Evolutionary conservation across 2,113 vertebrate species (phyloP).

Genomic region (Syngnathus floridae): DNA sequence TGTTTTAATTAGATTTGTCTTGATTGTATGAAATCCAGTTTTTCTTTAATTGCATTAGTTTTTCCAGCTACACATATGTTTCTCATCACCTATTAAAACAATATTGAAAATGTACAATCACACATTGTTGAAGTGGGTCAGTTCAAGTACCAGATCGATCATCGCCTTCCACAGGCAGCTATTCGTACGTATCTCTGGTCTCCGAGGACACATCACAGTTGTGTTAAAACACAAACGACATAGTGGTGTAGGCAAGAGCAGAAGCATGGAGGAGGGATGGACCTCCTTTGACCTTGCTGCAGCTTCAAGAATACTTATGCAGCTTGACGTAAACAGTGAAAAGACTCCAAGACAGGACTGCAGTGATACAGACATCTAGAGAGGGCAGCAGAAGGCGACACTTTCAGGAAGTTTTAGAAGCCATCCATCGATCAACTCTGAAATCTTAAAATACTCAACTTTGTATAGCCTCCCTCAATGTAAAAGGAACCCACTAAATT

Average conservation of each 20-base stretch:
- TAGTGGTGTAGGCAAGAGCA: slow-evolving; percentile 11
- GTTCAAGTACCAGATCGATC: neutral
- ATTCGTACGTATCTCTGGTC: neutral
- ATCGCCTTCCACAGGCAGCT: neutral
- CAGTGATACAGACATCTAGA: slow-evolving; percentile 39
- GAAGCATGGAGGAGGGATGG: slow-evolving; percentile 27
- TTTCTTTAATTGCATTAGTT: neutral
- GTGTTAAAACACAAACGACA: slow-evolving; percentile 14
- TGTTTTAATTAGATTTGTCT: slow-evolving; percentile 35
- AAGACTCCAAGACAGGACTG: slow-evolving; percentile 33
- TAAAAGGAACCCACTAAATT: neutral
- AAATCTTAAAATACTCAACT: slow-evolving; percentile 3
- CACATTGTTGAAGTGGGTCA: neutral
- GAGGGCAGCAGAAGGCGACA: slow-evolving; percentile 42
- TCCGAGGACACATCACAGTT: slow-evolving; percentile 18
- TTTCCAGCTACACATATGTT: neutral
- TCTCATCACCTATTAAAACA: slow-evolving; percentile 23
- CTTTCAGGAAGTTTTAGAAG: slow-evolving; percentile 37
- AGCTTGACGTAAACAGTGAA: slow-evolving; percentile 26
- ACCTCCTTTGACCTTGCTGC: slow-evolving; percentile 28
- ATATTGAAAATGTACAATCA: slow-evolving; percentile 1
- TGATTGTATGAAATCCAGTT: neutral
- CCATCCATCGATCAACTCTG: slow-evolving; percentile 10
- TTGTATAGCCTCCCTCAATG: neutral
- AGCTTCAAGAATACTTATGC: slow-evolving; percentile 24